These are phyloP conservation scores for Cavia porcellus DNA, from an alignment of 2,113 vertebrate genomes.

Conservation along the genomic window DNA sequence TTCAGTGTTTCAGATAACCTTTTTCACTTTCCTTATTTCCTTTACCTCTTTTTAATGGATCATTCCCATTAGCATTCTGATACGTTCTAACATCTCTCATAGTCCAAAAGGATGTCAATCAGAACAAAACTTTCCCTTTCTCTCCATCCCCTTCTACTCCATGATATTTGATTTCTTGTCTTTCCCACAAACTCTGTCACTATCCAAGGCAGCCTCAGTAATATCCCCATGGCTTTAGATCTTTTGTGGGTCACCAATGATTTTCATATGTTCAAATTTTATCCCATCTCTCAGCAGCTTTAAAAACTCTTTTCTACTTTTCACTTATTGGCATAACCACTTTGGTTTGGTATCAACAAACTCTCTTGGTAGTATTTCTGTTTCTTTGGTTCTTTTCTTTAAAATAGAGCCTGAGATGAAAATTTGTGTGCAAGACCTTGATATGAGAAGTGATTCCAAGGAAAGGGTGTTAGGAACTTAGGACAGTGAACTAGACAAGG, in stretches of 20 bases:
- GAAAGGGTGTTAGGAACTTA: not conserved
- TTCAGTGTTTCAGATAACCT: not conserved
- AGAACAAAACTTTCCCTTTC: not conserved
- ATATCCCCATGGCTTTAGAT: not conserved
- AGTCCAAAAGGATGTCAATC: not conserved
- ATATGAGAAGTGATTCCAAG: not conserved
- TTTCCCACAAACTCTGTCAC: not conserved
- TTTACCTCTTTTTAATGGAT: not conserved
- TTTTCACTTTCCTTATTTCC: not conserved
- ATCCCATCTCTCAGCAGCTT: not conserved
- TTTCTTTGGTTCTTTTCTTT: constrained; percentile 18
- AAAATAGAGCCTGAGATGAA: not conserved
- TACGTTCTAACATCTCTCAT: not conserved
- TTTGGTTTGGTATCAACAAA: not conserved
- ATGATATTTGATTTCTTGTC: not conserved
- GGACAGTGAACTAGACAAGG: not conserved
- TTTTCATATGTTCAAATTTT: not conserved
- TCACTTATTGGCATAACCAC: not conserved
- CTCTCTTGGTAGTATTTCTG: not conserved
- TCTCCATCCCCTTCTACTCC: not conserved
- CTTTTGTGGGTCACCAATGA: not conserved
- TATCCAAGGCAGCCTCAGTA: not conserved
- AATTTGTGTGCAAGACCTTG: not conserved
- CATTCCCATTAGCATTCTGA: not conserved
- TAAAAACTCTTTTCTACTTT: not conserved